Base-by-base conservation (phyloP, 2,113 vertebrate genomes). In the Lepisosteus oculatus region DNA sequence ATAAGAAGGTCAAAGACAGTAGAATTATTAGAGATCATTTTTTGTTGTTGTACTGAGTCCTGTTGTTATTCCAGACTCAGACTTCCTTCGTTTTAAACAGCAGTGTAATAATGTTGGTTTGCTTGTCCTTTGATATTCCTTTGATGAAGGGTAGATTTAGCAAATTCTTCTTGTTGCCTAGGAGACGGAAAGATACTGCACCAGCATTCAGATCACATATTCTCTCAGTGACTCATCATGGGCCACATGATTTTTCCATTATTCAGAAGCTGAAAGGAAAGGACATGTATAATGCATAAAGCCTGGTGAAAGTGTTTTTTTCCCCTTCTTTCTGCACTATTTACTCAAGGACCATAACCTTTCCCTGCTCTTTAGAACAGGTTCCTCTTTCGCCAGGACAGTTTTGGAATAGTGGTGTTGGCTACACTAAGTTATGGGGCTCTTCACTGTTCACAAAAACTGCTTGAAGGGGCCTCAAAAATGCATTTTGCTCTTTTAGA, bases 151-250 rank as follows among this genome's bases (percentile, higher is more conserved):
- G 57, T 13, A 29, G 29, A 59, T 64, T 64, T 64, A 64, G 41
- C 8, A 29, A 41, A 4, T 64, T 12, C 17, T 7, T 59, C 14
- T 67, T 0, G 85, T 90, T 87, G 67, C 86, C 86, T 75, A 77
- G 85, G 87, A 80, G 76, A 90, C 82, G 13, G 79, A 69, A 57
- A 12, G 44, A 68, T 75, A 81, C 65, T 79, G 43, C 41, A 3
- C 17, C 8, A 64, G 17, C 62, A 51, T 51, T 5, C 47, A 51
- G 5, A 51, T 51, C 47, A 51, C 47, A 77, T 79, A 79, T 81
- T 79, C 76, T 51, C 47, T 67, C 71, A 67, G 72, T 86, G 84
- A 87, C 72, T 89, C 84, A 85, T 69, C 71, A 71, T 14, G 43
- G 54, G 65, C 8, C 17, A 41, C 17, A 47, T 73, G n/a, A 51